Conservation (phyloP, 2,797 vertebrate genomes). For the Oceanodroma leucorhoa region DNA sequence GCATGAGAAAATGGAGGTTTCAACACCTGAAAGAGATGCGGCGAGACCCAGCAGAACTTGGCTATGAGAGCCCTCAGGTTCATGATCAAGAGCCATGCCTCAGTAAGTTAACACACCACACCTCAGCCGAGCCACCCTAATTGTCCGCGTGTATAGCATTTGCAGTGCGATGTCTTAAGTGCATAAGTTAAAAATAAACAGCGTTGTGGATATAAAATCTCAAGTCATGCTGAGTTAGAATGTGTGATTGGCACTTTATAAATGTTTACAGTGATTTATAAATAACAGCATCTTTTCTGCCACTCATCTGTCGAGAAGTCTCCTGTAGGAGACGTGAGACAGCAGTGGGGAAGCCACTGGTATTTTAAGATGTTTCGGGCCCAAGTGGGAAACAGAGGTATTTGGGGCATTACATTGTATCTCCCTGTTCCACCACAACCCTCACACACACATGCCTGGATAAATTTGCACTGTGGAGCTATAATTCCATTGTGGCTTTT, state of each 20-base stretch:
- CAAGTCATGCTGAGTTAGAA: background rate
- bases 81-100: background rate
- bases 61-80: background rate
- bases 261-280: slow-evolving; percentile 1
- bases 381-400: background rate
- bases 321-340: background rate
- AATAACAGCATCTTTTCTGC: background rate
- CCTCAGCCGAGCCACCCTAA: rapidly evolving
- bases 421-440: background rate
- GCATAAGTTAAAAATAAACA: background rate
- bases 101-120: background rate
- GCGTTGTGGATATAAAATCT: background rate
- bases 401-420: background rate
- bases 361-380: background rate
- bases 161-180: background rate
- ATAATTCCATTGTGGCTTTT: slow-evolving; percentile 50
- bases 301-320: background rate
- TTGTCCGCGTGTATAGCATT: rapidly evolving
- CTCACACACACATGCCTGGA: background rate
- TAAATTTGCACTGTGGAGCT: background rate
- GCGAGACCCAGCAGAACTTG: background rate
- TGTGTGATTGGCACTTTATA: background rate
- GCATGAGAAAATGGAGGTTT: background rate
- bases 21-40: background rate
- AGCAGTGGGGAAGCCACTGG: background rate